A percentile compares a stretch with the other conserved stretches of the same genome.
These are phyloP conservation scores for Drosophila equinoxialis DNA, from an alignment of 1,140 invertebrate species.

Conservation along the genomic window DNA sequence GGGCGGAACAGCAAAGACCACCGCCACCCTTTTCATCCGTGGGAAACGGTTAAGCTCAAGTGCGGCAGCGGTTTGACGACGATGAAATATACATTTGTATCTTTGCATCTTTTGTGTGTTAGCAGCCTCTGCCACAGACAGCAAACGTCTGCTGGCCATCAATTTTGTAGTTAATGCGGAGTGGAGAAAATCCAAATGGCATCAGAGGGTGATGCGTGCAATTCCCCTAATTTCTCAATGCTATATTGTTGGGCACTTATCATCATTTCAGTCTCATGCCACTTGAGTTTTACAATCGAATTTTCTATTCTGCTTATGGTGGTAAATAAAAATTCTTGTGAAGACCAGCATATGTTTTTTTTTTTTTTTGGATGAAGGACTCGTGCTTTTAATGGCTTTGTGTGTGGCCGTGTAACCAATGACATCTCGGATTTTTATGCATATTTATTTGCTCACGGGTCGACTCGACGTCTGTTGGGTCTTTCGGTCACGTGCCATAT, in stretches of 20 bases:
- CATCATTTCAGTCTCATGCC: conserved; percentile 37
- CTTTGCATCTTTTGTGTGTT: conserved; percentile 12
- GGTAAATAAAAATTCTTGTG: conserved; percentile 59
- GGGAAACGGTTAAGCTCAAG: conserved; percentile 58
- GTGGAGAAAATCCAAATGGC: conserved; percentile 4
- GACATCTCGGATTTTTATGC: conserved; percentile 76
- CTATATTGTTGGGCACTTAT: conserved; percentile 56
- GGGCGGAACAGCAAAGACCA: conserved; percentile 43
- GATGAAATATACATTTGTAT: conserved; percentile 73
- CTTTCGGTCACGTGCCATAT: conserved; percentile 60
- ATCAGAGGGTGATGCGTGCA: conserved; percentile 52
- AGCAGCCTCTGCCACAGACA: conserved; percentile 60
- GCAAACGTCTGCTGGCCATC: conserved; percentile 75
- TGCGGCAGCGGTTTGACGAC: conserved; percentile 69
- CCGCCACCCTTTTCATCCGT: conserved; percentile 65
- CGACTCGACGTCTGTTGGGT: conserved; percentile 25
- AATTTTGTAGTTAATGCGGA: conserved; percentile 60
- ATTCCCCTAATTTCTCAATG: conserved; percentile 78
- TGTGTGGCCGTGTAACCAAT: conserved; percentile 52
- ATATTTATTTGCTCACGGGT: conserved; percentile 56
- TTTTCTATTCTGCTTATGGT: conserved; percentile 30
- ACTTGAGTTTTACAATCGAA: conserved; percentile 74
- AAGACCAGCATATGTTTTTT: conserved; percentile 71
- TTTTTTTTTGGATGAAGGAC: neutral
- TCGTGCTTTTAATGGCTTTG: conserved; percentile 68